Conservation (phyloP, 2,797 vertebrate species). For the Falco biarmicus region DNA sequence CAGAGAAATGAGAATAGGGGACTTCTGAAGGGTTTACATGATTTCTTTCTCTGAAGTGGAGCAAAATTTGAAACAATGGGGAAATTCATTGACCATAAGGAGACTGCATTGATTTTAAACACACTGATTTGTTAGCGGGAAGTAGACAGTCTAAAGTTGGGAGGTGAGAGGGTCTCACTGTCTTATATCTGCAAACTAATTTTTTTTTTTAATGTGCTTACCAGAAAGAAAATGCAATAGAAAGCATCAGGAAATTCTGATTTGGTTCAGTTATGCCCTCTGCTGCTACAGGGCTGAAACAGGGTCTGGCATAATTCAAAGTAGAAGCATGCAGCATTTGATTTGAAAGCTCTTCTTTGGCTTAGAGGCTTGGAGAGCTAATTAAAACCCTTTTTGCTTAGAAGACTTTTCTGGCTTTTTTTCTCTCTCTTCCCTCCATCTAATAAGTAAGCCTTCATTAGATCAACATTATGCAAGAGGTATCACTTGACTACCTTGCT, state of each 20-base stretch:
- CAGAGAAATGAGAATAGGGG: background rate
- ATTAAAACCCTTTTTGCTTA: constrained; percentile 12
- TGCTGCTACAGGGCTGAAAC: background rate
- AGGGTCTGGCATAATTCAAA: background rate
- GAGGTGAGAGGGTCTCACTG: background rate
- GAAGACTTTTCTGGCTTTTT: background rate
- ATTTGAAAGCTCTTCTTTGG: background rate
- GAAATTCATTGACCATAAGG: background rate
- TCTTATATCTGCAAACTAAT: background rate
- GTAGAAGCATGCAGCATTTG: background rate
- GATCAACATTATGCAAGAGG: background rate
- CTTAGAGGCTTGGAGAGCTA: background rate
- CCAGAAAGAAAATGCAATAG: background rate
- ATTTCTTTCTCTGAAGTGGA: background rate
- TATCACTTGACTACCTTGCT: background rate
- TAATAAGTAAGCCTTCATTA: background rate
- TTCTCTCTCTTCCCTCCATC: background rate
- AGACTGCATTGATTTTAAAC: background rate
- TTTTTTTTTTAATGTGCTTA: background rate
- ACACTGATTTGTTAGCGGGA: background rate
- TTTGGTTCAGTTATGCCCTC: background rate
- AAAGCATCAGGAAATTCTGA: background rate
- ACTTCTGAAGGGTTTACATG: background rate
- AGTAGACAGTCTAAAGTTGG: background rate
- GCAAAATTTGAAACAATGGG: background rate